phyloP scores from a whole-genome alignment of 2,113 vertebrate genomes.

The Solea senegalensis region DNA sequence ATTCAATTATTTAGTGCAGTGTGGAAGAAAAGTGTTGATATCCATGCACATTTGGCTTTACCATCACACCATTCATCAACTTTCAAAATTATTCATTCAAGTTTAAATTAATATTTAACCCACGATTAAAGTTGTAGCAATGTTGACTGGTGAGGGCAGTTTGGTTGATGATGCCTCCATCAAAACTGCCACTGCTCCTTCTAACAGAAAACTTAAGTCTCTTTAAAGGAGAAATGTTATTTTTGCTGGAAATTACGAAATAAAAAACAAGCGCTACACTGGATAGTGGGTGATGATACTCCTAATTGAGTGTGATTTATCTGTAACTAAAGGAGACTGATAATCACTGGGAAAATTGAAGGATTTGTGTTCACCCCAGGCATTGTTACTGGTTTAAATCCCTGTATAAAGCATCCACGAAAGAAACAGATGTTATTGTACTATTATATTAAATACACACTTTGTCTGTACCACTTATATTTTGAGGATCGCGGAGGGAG shows the following conservation, averaged over 20 bases:
- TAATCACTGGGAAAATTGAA: not conserved
- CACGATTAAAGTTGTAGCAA: constrained; percentile 21
- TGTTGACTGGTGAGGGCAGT: not conserved
- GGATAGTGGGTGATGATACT: not conserved
- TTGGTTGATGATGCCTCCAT: not conserved
- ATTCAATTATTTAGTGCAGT: not conserved
- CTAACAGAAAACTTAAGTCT: too few relatives aligned
- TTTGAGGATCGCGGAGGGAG: too few relatives aligned
- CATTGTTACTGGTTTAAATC: not conserved
- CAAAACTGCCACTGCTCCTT: too few relatives aligned
- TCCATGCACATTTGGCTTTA: not conserved
- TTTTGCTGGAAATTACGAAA: constrained; percentile 9
- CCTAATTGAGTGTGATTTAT: not conserved
- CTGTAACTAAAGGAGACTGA: not conserved
- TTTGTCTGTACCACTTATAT: too few relatives aligned
- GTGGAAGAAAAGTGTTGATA: constrained; percentile 1
- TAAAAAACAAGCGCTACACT: not conserved
- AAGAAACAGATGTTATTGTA: too few relatives aligned
- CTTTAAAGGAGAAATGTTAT: not conserved
- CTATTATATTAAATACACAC: too few relatives aligned
- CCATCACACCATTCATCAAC: not conserved
- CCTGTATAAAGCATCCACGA: too few relatives aligned
- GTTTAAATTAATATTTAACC: constrained; percentile 3
- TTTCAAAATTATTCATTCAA: not conserved
- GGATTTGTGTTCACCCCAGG: constrained; percentile 7